Conservation (phyloP, 1,140 invertebrate species). For the Mactra quadrangularis region DNA sequence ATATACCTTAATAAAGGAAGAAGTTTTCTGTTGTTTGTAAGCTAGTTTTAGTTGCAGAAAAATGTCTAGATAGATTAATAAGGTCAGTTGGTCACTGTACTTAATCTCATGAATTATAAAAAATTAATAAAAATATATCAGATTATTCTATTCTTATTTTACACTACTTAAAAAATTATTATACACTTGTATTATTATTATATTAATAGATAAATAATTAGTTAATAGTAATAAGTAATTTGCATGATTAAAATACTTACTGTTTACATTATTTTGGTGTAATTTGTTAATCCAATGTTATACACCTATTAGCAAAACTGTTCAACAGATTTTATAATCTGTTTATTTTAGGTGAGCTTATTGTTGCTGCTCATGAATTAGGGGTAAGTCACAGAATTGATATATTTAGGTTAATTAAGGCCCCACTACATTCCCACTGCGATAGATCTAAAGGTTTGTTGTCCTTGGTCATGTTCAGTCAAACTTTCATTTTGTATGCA, state of each 20-base stretch:
- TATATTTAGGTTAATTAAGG: neutral
- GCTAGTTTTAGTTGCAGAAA: no score
- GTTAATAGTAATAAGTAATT: neutral
- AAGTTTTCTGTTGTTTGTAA: no score
- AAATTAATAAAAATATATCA: no score
- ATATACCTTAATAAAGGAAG: no score
- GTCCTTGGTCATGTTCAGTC: no score
- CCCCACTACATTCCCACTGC: neutral
- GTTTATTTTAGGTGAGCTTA: slow-evolving; percentile 77
- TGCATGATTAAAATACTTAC: neutral
- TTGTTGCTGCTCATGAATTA: slow-evolving; percentile 77
- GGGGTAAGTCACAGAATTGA: slow-evolving; percentile 71
- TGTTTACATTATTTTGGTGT: neutral
- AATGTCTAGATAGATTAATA: no score
- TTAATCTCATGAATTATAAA: no score
- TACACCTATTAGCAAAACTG: neutral
- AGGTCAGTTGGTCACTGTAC: no score
- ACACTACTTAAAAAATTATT: neutral
- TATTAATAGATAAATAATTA: neutral
- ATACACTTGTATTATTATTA: neutral
- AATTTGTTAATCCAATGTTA: no score
- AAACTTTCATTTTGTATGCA: no score
- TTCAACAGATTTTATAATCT: slow-evolving; percentile 25
- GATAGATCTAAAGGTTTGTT: no score
- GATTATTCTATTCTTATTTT: neutral